phyloP scores from a whole-genome alignment of 2,888 invertebrate species.

The Boloria selene region DNA sequence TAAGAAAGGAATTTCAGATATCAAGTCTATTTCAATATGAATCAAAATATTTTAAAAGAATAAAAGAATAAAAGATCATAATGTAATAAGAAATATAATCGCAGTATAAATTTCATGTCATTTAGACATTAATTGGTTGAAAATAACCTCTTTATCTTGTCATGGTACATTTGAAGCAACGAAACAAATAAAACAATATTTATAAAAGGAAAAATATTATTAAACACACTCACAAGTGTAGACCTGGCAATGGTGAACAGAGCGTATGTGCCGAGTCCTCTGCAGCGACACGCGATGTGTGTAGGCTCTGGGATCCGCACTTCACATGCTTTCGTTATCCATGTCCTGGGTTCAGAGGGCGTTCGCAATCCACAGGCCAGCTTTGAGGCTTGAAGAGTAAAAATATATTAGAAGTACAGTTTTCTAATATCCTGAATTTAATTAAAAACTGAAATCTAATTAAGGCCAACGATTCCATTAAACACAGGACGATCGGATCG shows the following conservation, averaged over 20 bases:
- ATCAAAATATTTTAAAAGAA: no score
- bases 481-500: no score
- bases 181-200: no score
- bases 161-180: no score
- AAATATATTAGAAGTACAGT: neutral
- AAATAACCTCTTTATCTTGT: no score
- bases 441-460: neutral
- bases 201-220: neutral
- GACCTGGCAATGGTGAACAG: constrained; percentile 67
- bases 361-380: constrained; percentile 71
- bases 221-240: constrained; percentile 58
- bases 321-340: constrained; percentile 70
- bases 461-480: no score
- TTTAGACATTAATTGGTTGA: no score
- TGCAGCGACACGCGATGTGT: constrained; percentile 66
- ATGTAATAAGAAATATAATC: no score
- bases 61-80: no score
- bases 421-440: neutral
- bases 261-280: constrained; percentile 68
- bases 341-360: constrained; percentile 73
- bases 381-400: constrained; percentile 55
- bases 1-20: no score
- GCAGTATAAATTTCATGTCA: no score
- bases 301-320: constrained; percentile 66
- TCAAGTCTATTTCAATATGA: no score